These are phyloP conservation scores for Ctenochaetus hawaiiensis DNA, from an alignment of 2,797 vertebrate genomes.

Conservation along the genomic window DNA sequence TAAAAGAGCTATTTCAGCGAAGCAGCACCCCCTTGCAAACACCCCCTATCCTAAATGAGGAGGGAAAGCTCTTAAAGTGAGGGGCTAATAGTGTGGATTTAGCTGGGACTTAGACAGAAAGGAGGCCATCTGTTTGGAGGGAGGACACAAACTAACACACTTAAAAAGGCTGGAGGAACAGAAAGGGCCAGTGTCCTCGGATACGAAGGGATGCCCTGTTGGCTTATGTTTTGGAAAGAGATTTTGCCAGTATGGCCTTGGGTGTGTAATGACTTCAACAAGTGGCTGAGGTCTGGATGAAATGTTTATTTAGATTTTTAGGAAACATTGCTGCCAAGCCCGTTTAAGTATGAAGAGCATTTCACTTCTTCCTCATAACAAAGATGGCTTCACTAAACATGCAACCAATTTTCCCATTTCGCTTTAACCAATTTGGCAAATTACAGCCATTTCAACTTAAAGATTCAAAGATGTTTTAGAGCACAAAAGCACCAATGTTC, in stretches of 20 bases:
- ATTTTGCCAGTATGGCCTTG: constrained; percentile 66
- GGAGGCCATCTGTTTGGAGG: constrained; percentile 61
- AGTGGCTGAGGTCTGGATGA: constrained; percentile 62
- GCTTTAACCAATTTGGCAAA: constrained; percentile 79
- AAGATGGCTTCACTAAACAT: constrained; percentile 67
- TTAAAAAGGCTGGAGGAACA: constrained; percentile 52
- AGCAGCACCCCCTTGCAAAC: constrained; percentile 68
- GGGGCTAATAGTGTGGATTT: constrained; percentile 77
- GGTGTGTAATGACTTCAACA: constrained; percentile 68
- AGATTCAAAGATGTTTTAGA: constrained; percentile 68
- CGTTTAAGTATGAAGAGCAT: constrained; percentile 65
- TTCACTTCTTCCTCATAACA: constrained; percentile 58
- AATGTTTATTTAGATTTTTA: constrained; percentile 72
- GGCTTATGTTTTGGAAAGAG: constrained; percentile 70
- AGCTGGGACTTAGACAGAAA: constrained; percentile 64
- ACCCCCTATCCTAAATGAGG: constrained; percentile 67
- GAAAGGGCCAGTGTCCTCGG: constrained; percentile 66
- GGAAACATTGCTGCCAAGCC: constrained; percentile 45
- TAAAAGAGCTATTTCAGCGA: constrained; percentile 81
- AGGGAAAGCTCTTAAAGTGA: constrained; percentile 76
- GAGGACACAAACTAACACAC: constrained; percentile 43
- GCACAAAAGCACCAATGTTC: constrained; percentile 79
- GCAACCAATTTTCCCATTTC: constrained; percentile 70
- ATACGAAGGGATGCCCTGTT: constrained; percentile 71
- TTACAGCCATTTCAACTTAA: constrained; percentile 69